phyloP scores from a whole-genome alignment of 1,140 invertebrate species.

The Hyles euphorbiae region DNA sequence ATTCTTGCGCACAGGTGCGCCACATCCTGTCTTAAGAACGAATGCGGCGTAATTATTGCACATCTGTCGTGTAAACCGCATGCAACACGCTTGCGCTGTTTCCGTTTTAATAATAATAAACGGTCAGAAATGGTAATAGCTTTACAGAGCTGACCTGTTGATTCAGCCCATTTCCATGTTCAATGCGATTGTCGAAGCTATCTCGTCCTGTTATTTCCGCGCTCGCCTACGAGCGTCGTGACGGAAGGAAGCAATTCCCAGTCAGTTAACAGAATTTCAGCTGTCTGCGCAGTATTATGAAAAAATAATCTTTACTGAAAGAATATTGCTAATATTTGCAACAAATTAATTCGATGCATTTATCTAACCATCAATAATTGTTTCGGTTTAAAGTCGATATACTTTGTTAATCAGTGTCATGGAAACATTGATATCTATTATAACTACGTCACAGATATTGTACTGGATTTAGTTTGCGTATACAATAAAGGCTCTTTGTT shows the following conservation, averaged over 20 bases:
- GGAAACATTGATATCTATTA: no score
- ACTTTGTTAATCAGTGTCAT: no score
- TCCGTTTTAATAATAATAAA: no score
- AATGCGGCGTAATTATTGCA: conserved; percentile 42
- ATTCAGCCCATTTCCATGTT: conserved; percentile 59
- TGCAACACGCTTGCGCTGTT: no score
- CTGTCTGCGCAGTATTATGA: not conserved
- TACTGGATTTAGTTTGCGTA: no score
- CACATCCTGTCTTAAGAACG: conserved; percentile 49
- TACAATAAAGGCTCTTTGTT: no score
- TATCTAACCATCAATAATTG: no score
- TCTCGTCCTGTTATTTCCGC: conserved; percentile 61
- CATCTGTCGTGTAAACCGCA: conserved; percentile 44
- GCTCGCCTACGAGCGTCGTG: conserved; percentile 29
- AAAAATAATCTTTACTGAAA: no score
- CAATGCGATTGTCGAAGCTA: conserved; percentile 47
- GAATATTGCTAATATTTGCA: no score
- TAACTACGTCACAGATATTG: no score
- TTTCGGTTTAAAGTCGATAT: no score
- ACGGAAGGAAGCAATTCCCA: conserved; percentile 70
- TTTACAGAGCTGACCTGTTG: conserved; percentile 43
- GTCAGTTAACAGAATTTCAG: conserved; percentile 25
- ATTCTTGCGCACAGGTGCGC: conserved; percentile 55
- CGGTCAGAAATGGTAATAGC: not conserved
- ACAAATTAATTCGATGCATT: no score